Evolutionary conservation across 2,113 vertebrate species (phyloP).

Genomic region (Rhynchopsitta pachyrhyncha): DNA sequence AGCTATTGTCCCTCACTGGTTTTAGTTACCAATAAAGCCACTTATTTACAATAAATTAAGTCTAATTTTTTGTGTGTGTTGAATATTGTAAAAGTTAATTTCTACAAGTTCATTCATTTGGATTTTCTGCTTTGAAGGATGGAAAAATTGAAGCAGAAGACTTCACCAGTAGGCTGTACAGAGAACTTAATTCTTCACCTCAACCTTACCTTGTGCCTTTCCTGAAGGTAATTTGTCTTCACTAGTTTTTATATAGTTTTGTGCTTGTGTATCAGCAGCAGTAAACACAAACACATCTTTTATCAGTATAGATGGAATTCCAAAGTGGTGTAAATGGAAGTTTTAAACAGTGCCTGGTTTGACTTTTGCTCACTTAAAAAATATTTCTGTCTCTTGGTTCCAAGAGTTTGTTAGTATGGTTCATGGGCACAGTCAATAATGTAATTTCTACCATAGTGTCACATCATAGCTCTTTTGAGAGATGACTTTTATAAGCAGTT

Average conservation of each 20-base stretch:
- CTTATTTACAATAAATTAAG: background rate
- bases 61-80: accelerated
- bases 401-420: background rate
- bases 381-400: background rate
- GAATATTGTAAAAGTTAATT: background rate
- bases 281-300: background rate
- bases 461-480: background rate
- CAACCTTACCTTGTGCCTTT: conserved; percentile 99
- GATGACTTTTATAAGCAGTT: background rate
- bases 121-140: conserved; percentile 78
- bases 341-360: background rate
- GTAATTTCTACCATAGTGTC: background rate
- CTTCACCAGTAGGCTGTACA: conserved; percentile 94
- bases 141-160: conserved; percentile 96
- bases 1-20: background rate
- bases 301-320: background rate
- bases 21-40: background rate
- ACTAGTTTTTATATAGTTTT: background rate
- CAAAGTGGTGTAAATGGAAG: background rate
- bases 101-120: background rate
- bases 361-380: background rate
- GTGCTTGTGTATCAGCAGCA: background rate
- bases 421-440: background rate
- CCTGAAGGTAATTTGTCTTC: conserved; percentile 84
- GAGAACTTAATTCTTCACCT: conserved; percentile 96